Base-by-base conservation (phyloP, 2,113 vertebrate genomes). In the Xenotilapia leptura region DNA sequence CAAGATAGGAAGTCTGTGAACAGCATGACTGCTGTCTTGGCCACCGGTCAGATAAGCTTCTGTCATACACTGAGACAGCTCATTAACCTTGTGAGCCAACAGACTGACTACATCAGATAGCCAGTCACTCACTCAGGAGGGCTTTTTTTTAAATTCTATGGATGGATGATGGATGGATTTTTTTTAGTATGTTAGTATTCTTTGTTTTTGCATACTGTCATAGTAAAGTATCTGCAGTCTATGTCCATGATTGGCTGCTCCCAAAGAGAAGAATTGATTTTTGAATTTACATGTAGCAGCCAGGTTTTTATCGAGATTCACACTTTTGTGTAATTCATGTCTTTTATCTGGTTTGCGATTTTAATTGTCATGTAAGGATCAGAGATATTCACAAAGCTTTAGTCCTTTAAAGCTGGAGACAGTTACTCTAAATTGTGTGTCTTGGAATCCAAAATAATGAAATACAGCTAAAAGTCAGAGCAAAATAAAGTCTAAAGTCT, bases 71-170 rank as follows among this genome's bases (percentile, higher is more conserved):
- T 40, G 60, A 87, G 73, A 83, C 80, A 80, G 60, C 36, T 88
- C 47, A 70, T 84, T 80, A 85, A 62, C 80, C 83, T 81, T 73
- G 84, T 55, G 49, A 36, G 79, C 87, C 14, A 6, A n/a, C 83
- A 85, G 80, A 68, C 85, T 62, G 85, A 86, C 68, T 77, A 28
- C 83, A 90, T 87, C 88, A 86, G 80, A 87, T 80, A 83, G 36
- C 49, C n/a, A 17, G 56, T 87, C 85, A 83, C 62, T 56, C 75
- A 38, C 38, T 80, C 17, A n/a, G 56, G 49, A 58, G 36, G 11
- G 49, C 60, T n/a, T 73, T 79, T 79, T 42, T 31, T 49, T 2
- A 1, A 36, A 75, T 75, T 49, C 14, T 49, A 5, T 75, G 70
- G 23, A 31, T 75, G 70, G 68, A 47, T 75, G 68, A 70, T 70